These are phyloP conservation scores for Heliconius melpomene DNA, from an alignment of 1,140 invertebrate genomes.

Conservation along the genomic window DNA sequence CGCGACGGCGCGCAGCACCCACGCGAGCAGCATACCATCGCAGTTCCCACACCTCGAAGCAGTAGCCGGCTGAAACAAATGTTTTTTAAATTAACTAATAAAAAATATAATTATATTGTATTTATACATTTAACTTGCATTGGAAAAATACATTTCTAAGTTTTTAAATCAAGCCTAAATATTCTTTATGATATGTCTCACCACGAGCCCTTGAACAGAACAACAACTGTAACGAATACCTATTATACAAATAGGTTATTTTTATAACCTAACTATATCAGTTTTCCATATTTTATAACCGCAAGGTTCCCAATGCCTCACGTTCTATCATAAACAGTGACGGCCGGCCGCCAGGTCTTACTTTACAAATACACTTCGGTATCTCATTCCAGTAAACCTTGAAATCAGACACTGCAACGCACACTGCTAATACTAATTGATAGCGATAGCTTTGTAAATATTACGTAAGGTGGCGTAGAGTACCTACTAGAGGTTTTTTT, in stretches of 20 bases:
- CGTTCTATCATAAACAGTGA: background rate
- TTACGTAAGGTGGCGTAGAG: background rate
- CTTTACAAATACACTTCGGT: constrained; percentile 19
- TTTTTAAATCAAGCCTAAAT: background rate
- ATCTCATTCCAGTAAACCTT: constrained; percentile 30
- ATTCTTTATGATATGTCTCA: too few species aligned
- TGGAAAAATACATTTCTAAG: too few species aligned
- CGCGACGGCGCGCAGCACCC: constrained; percentile 38
- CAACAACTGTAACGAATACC: too few species aligned
- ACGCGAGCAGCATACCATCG: constrained; percentile 53
- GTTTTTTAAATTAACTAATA: too few species aligned
- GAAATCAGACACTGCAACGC: constrained; percentile 23
- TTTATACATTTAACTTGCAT: too few species aligned
- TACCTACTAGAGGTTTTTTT: too few species aligned
- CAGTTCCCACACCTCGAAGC: constrained; percentile 24
- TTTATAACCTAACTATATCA: background rate
- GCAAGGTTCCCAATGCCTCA: constrained; percentile 5
- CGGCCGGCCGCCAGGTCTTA: constrained; percentile 2
- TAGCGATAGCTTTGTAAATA: constrained; percentile 4
- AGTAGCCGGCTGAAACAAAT: constrained; percentile 1
- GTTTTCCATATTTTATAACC: constrained; percentile 2
- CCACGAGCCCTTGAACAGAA: too few species aligned
- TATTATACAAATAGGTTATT: too few species aligned
- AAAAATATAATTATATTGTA: too few species aligned
- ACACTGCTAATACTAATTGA: constrained; percentile 12